phyloP scores from a whole-genome alignment of 2,888 invertebrate genomes.

The Caenorhabditis angaria region DNA sequence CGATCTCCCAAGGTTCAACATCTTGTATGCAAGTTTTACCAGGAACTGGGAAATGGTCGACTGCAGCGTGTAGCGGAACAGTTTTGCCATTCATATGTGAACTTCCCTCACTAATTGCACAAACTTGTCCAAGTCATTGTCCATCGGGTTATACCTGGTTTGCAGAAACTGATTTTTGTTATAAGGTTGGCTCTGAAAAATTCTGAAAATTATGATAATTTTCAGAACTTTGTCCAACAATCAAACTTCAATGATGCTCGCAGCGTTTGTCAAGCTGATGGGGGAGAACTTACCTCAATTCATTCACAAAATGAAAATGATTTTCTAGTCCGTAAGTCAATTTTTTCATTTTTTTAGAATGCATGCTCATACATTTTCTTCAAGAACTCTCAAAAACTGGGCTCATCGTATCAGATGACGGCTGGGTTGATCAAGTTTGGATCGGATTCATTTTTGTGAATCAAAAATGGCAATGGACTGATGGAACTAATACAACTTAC shows the following conservation, averaged over 20 bases:
- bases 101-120: slow-evolving; percentile 18
- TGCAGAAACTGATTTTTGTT: slow-evolving; percentile 32
- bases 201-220: no score
- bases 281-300: slow-evolving; percentile 37
- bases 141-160: slow-evolving; percentile 38
- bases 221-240: slow-evolving; percentile 22
- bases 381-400: no score
- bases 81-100: slow-evolving; percentile 29
- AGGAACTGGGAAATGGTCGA: slow-evolving; percentile 32
- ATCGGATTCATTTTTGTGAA: no score
- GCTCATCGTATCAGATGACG: no score
- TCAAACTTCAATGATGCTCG: slow-evolving; percentile 38
- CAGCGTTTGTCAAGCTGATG: slow-evolving; percentile 35
- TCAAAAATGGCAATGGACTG: no score
- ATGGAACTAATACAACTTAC: no score
- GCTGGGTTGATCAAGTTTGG: no score
- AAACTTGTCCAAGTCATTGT: slow-evolving; percentile 39
- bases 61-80: slow-evolving; percentile 24
- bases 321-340: slow-evolving; percentile 30
- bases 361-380: no score
- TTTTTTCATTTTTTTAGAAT: no score
- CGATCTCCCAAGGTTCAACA: slow-evolving; percentile 25
- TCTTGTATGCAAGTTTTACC: slow-evolving; percentile 33
- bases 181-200: no score
- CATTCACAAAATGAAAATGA: slow-evolving; percentile 25